Evolutionary conservation across 2,888 invertebrate genomes (phyloP).

Genomic region (Junonia oenone): DNA sequence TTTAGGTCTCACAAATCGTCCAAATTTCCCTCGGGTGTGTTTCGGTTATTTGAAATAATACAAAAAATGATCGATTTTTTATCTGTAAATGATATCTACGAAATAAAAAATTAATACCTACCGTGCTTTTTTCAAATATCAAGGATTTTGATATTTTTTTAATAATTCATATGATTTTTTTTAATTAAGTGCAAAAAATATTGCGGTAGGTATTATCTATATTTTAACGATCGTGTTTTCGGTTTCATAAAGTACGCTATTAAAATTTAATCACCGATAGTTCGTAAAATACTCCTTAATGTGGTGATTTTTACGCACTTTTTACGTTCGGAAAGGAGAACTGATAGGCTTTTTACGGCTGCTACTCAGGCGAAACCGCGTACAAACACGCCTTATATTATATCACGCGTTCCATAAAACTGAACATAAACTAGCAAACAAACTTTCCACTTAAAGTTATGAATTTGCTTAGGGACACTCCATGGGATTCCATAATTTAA

Average conservation of each 20-base stretch:
- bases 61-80: too few species aligned
- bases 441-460: slow-evolving; percentile 22
- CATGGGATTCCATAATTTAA: slow-evolving; percentile 23
- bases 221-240: not conserved
- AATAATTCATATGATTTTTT: too few species aligned
- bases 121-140: too few species aligned
- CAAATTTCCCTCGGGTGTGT: slow-evolving; percentile 7
- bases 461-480: slow-evolving; percentile 22
- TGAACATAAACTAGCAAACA: slow-evolving; percentile 9
- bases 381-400: not conserved
- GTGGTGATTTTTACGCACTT: not conserved
- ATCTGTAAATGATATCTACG: too few species aligned
- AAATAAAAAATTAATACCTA: too few species aligned
- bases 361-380: not conserved
- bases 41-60: slow-evolving; percentile 8
- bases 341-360: not conserved
- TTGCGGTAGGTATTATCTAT: not conserved
- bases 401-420: slow-evolving; percentile 14
- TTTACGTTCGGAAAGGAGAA: not conserved
- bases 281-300: not conserved
- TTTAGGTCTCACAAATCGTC: slow-evolving; percentile 11
- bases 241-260: not conserved
- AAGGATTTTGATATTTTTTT: too few species aligned
- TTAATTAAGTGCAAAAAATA: too few species aligned
- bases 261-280: not conserved